Evolutionary conservation across 2,888 invertebrate species (phyloP).

Genomic region (Eumacrocentrus americanus): DNA sequence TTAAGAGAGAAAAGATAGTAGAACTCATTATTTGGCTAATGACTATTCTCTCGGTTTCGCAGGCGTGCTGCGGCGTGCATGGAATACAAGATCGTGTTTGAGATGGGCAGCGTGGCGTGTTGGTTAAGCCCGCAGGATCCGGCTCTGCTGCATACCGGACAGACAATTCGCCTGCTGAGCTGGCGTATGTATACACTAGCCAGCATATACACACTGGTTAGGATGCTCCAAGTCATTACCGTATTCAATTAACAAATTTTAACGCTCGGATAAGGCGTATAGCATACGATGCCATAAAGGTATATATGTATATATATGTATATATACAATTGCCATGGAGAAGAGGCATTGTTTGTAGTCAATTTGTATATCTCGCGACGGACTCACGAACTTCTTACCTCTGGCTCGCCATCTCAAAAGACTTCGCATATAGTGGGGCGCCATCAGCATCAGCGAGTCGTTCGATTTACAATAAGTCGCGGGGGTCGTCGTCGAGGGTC

Average conservation of each 20-base stretch:
- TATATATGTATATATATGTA: slow-evolving; percentile 30
- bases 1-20: slow-evolving; percentile 21
- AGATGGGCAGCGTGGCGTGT: slow-evolving; percentile 54
- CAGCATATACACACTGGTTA: not conserved
- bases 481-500: slow-evolving; percentile 11
- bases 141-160: slow-evolving; percentile 39
- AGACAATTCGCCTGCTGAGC: slow-evolving; percentile 31
- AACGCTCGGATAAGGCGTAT: slow-evolving; percentile 26
- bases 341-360: slow-evolving; percentile 44
- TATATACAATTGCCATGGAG: not conserved
- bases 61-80: slow-evolving; percentile 44
- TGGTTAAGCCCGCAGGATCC: slow-evolving; percentile 37
- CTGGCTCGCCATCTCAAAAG: slow-evolving; percentile 32
- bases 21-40: slow-evolving; percentile 61
- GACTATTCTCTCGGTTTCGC: slow-evolving; percentile 59
- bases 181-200: not conserved
- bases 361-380: slow-evolving; percentile 41
- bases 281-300: slow-evolving; percentile 35
- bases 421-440: slow-evolving; percentile 20
- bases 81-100: slow-evolving; percentile 61
- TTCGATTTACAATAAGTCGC: slow-evolving; percentile 9
- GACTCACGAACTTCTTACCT: slow-evolving; percentile 38
- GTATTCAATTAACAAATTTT: slow-evolving; percentile 33
- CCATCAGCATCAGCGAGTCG: not conserved
- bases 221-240: slow-evolving; percentile 17